Conservation (phyloP, 2,113 vertebrate species). For the Cynoglossus semilaevis region DNA sequence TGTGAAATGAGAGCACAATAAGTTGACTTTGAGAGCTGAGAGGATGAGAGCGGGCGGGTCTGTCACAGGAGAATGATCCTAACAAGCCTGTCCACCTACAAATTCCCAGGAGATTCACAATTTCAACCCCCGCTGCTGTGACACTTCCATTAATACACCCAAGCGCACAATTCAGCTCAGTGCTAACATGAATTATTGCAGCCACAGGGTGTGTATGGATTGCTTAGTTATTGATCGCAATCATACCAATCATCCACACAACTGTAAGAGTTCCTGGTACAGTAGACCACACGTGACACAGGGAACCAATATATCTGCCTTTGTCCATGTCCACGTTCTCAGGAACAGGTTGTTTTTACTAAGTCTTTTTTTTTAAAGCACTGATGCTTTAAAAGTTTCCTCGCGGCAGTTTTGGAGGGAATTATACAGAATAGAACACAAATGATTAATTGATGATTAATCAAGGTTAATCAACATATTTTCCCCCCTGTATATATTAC, state of each 20-base stretch:
- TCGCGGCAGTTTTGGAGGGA: too few relatives aligned
- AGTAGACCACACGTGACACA: slow-evolving; percentile 8
- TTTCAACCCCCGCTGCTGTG: not conserved
- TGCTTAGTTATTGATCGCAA: slow-evolving; percentile 41
- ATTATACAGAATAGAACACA: too few relatives aligned
- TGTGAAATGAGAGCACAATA: slow-evolving; percentile 67
- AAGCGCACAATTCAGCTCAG: slow-evolving; percentile 4
- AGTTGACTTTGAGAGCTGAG: slow-evolving; percentile 52
- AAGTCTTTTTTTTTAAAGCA: too few relatives aligned
- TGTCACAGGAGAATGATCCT: slow-evolving; percentile 63
- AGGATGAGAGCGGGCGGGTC: slow-evolving; percentile 44
- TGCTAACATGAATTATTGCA: slow-evolving; percentile 14
- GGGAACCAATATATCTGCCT: slow-evolving; percentile 2
- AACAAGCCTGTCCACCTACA: slow-evolving; percentile 34
- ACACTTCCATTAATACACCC: not conserved
- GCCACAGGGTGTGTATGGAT: slow-evolving; percentile 15
- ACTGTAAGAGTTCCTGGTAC: slow-evolving; percentile 11
- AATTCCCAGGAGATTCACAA: slow-evolving; percentile 10
- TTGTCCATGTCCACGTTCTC: not conserved
- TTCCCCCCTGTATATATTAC: too few relatives aligned
- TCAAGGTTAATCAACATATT: too few relatives aligned
- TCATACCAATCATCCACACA: slow-evolving; percentile 31
- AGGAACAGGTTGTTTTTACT: too few relatives aligned
- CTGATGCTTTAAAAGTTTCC: too few relatives aligned
- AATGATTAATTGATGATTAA: too few relatives aligned